Conservation (phyloP, 2,113 vertebrate species). For the Megaceryle torquata region DNA sequence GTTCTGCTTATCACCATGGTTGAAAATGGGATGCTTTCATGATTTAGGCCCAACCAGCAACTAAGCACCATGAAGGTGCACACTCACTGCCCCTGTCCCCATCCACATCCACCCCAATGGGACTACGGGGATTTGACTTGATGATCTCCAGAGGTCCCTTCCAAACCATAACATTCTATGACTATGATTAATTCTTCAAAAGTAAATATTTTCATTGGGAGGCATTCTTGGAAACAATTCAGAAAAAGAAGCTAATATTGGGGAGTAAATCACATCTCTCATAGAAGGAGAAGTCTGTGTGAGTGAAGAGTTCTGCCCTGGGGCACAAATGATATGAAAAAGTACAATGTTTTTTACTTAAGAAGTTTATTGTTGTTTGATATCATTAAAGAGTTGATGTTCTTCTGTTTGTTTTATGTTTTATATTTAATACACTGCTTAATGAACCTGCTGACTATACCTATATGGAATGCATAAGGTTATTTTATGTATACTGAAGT, state of each 20-base stretch:
- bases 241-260: not conserved
- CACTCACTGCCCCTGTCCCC: too few relatives aligned
- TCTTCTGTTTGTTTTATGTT: constrained; percentile 36
- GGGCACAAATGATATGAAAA: not conserved
- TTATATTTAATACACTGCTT: constrained; percentile 33
- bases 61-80: too few relatives aligned
- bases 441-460: constrained; percentile 24
- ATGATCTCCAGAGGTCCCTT: too few relatives aligned
- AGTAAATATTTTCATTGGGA: not conserved
- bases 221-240: not conserved
- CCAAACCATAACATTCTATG: too few relatives aligned
- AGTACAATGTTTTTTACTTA: constrained; percentile 10
- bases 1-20: not conserved
- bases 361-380: constrained; percentile 23
- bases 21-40: not conserved
- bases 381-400: not conserved
- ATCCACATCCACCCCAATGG: too few relatives aligned
- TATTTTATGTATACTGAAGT: constrained; percentile 11
- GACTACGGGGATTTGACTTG: too few relatives aligned
- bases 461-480: not conserved
- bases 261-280: not conserved
- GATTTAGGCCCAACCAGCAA: too few relatives aligned
- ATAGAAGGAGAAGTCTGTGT: not conserved
- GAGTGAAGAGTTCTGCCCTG: not conserved
- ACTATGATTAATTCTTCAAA: not conserved